These are phyloP conservation scores for Tetramorium simillimum DNA, from an alignment of 1,140 invertebrate genomes.

Conservation along the genomic window DNA sequence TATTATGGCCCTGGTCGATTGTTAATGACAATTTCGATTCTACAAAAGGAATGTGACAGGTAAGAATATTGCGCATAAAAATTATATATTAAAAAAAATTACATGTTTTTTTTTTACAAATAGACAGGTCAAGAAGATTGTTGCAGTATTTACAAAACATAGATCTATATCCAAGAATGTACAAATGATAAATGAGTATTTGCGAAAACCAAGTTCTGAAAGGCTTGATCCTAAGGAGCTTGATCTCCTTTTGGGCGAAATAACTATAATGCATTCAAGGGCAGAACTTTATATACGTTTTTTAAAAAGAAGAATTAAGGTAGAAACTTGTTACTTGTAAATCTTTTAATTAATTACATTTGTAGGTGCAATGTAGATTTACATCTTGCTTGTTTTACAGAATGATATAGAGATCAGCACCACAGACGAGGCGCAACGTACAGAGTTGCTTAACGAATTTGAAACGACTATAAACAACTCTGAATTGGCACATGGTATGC, in stretches of 20 bases:
- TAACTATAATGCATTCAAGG: constrained; percentile 96
- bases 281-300: constrained; percentile 97
- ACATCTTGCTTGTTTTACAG: constrained; percentile 80
- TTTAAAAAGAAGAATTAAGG: constrained; percentile 91
- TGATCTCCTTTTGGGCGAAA: constrained; percentile 95
- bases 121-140: constrained; percentile 86
- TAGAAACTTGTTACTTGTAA: constrained; percentile 76
- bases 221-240: constrained; percentile 93
- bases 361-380: background rate
- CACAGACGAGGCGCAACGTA: constrained; percentile 86
- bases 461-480: constrained; percentile 91
- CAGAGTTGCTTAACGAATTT: constrained; percentile 87
- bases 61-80: constrained; percentile 83
- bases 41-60: constrained; percentile 95
- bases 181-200: constrained; percentile 87
- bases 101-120: constrained; percentile 33
- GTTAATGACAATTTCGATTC: constrained; percentile 89
- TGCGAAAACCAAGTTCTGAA: constrained; percentile 85
- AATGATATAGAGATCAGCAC: constrained; percentile 90
- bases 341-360: background rate
- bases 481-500: constrained; percentile 93
- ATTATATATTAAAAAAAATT: background rate
- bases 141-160: constrained; percentile 92
- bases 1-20: constrained; percentile 96
- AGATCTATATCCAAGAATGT: constrained; percentile 90